Evolutionary conservation across 2,888 invertebrate genomes (phyloP), one percentile per base, ranked within the genome.

Genomic region (Matsumyia berberina): DNA sequence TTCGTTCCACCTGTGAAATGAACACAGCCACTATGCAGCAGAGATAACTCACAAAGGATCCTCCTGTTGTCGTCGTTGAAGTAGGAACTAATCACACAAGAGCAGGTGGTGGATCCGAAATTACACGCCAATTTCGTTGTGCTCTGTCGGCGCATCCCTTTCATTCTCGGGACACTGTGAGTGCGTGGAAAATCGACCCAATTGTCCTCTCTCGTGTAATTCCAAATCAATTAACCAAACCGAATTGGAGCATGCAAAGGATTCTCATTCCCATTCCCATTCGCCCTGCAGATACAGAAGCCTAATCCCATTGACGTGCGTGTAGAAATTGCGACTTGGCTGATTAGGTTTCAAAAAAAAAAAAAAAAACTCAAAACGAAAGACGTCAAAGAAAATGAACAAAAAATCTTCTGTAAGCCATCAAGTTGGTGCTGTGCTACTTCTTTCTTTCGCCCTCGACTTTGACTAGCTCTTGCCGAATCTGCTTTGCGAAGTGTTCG

Each of bases 201-300:
- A 70, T 70, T 74, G 74, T 76, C 58, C 67, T 72, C 24, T 58
- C 35, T n/a, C 12, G 44, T 39, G 46, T 67, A 73, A 67, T 78
- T 73, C 64, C 29, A 85, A 85, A 85, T 80, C 80, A 80, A 85
- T 85, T 76, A 85, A 85, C 85, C 74, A 80, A 69, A 66, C 76
- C 80, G 69, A 85, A 80, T 80, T 85, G 85, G 85, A 80, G 80
- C 85, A 85, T 85, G 80, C 74, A 85, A 80, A 80, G 79, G 85
- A 85, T 85, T 72, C 67, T 7, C 17, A 81, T 57, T 62, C 74
- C 62, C 55, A 58, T 57, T 19, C 42, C 33, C n/a, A n/a, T n/a
- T n/a, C n/a, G n/a, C n/a, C 33, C 24, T 24, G 51, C 53, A 51
- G 62, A 64, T 49, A 77, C 81, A 81, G 80, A 62, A 81, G 81